Evolutionary conservation across 1,140 invertebrate species (phyloP), one percentile per base, ranked within the genome.

Genomic region (Cecropterus lyciades): DNA sequence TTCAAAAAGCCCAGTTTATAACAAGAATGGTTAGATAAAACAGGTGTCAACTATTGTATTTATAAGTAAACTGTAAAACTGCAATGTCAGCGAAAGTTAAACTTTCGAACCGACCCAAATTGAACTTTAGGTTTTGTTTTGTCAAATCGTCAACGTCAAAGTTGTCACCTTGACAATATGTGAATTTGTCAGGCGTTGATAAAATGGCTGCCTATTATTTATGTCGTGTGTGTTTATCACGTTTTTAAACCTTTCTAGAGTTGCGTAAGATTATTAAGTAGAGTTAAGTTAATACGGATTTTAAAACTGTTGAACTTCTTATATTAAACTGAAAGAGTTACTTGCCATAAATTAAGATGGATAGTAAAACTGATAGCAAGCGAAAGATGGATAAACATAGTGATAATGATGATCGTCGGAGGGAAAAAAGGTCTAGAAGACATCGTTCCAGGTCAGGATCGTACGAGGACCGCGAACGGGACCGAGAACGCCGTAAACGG

Each of bases 401-500:
- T 56, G 80, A 82, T 64, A 77, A 75, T 17, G 77, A 84, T 30
- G 77, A 88, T 46, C 70, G 79, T 67, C 76, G 71, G n/a, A 80
- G 70, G 46, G 80, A 86, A 67, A 85, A 65, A 49, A 83, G 65
- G 62, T 70, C 75, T 4, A 89, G 75, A 80, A 83, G 76, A 63
- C 69, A 75, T 15, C 77, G 87, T 7, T 79, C 84, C 13, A 80
- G 75, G 65, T 89, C 87, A 7, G 70, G 72, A 53, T 82, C 87
- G 15, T 80, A 75, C 4, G 73, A 64, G 5, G 45, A 72, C 17
- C 68, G 72, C 4, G 75, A 86, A 3, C 82, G 55, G 52, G 80
- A 84, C 15, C 27, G 33, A 4, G 75, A 68, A n/a, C 75, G 70
- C 51, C 79, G 86, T 11, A 92, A 85, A 69, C 75, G 86, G 24